Evolutionary conservation across 2,113 vertebrate genomes (phyloP).

Genomic region (Microtus oregoni): DNA sequence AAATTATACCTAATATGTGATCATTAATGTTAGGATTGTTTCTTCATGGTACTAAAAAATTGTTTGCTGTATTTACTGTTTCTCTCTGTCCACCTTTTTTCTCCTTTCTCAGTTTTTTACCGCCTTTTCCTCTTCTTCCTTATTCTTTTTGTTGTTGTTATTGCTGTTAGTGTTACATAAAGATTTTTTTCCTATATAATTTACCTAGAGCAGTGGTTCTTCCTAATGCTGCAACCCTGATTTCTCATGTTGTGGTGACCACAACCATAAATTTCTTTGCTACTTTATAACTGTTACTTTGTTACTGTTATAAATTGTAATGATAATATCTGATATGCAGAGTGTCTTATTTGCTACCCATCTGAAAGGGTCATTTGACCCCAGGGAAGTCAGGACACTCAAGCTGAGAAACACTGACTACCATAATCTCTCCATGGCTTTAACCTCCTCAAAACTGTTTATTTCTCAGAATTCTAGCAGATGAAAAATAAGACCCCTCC

Average conservation of each 20-base stretch:
- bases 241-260: not conserved
- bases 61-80: not conserved
- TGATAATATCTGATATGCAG: not conserved
- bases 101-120: not conserved
- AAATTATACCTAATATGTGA: not conserved
- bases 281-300: not conserved
- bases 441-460: not conserved
- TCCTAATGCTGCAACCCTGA: not conserved
- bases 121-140: not conserved
- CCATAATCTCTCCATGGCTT: not conserved
- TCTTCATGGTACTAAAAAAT: not conserved
- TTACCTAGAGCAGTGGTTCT: not conserved
- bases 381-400: not conserved
- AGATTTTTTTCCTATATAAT: not conserved
- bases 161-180: not conserved
- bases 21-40: slow-evolving; percentile 26
- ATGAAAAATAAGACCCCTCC: not conserved
- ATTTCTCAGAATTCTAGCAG: not conserved
- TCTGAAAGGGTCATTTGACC: not conserved
- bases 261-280: not conserved
- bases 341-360: not conserved
- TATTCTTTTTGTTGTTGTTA: too few relatives aligned
- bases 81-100: not conserved
- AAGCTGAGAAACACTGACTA: not conserved
- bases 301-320: not conserved